Conservation (phyloP, 1,140 invertebrate species). For the Campoletis sonorensis region DNA sequence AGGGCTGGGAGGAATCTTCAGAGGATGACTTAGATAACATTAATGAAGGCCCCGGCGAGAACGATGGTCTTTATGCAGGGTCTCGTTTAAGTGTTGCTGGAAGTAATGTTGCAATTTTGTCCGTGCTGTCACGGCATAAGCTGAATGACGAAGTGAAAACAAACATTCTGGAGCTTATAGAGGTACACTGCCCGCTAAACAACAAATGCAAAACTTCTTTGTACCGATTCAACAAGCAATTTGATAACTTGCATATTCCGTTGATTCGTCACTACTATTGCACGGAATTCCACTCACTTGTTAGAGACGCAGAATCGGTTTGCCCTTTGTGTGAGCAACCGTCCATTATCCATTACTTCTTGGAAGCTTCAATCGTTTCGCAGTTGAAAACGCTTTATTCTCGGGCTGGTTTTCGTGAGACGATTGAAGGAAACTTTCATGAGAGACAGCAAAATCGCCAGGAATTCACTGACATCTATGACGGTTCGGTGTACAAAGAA, state of each 20-base stretch:
- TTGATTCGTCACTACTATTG: conserved; percentile 4
- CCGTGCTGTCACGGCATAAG: no score
- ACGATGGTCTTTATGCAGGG: no score
- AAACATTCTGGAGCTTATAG: no score
- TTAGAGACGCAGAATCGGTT: not conserved
- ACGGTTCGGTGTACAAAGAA: conserved; percentile 49
- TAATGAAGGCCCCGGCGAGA: no score
- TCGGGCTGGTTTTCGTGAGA: conserved; percentile 24
- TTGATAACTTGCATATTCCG: not conserved
- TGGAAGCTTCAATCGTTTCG: conserved; percentile 21
- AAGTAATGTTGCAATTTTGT: no score
- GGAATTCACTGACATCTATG: conserved; percentile 49
- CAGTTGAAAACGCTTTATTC: conserved; percentile 31
- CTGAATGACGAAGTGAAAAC: no score
- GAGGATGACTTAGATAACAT: no score
- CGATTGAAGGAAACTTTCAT: not conserved
- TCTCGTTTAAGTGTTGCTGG: no score
- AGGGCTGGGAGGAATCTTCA: no score
- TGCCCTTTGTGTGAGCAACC: not conserved
- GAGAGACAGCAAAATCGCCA: not conserved
- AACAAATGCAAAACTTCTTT: conserved; percentile 4
- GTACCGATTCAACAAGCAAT: not conserved
- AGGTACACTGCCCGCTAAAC: not conserved
- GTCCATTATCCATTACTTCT: conserved; percentile 19
- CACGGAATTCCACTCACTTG: not conserved